A percentile compares a stretch with the other conserved stretches of the same genome.
Evolutionary conservation across 2,797 vertebrate genomes (phyloP).

Genomic region (Morelia viridis): DNA sequence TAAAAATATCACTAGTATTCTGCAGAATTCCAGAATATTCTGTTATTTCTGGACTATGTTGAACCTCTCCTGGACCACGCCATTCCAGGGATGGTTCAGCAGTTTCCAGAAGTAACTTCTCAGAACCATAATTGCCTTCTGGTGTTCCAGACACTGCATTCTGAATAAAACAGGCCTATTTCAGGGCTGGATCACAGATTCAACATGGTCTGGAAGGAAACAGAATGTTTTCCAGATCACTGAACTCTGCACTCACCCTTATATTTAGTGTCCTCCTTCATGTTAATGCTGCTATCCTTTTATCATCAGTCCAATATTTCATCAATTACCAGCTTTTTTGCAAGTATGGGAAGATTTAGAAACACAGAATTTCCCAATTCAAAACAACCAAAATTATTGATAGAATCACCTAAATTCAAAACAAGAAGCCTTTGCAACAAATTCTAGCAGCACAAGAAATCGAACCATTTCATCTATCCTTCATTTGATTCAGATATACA

Average conservation of each 20-base stretch:
- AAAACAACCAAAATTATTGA: neutral
- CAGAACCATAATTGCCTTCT: neutral
- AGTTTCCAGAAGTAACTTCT: neutral
- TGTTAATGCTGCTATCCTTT: neutral
- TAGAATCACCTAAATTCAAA: neutral
- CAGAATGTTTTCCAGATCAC: neutral
- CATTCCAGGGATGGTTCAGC: neutral
- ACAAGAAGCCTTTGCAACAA: fast-evolving
- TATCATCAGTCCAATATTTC: neutral
- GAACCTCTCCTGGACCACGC: neutral
- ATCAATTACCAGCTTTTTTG: neutral
- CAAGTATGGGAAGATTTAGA: neutral
- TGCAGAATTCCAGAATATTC: neutral
- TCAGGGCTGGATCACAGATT: neutral
- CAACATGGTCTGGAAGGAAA: neutral
- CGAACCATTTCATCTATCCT: conserved; percentile 15
- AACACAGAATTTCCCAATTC: neutral
- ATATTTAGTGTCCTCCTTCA: neutral
- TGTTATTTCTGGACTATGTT: neutral
- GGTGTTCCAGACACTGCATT: neutral
- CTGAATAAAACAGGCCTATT: neutral
- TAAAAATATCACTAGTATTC: neutral
- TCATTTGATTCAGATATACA: conserved; percentile 17
- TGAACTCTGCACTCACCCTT: neutral
- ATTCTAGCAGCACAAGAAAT: conserved; percentile 50